Evolutionary conservation across 2,113 vertebrate genomes (phyloP), one percentile per base, ranked within the genome.

Genomic region (Gavia stellata): DNA sequence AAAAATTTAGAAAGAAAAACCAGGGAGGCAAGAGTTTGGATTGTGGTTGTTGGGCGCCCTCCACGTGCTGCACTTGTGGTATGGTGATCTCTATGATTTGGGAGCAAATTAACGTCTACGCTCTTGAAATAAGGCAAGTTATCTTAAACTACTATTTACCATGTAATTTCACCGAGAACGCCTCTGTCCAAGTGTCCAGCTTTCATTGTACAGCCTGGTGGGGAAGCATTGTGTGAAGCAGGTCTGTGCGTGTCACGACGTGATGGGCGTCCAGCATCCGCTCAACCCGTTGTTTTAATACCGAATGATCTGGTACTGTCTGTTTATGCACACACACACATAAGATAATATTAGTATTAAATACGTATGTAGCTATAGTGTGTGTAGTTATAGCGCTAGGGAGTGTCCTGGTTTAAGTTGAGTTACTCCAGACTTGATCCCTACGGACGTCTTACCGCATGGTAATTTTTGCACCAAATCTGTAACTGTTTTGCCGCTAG

Each of bases 161-260:
- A 7, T 44, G 34, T 36, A 18, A 36, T 80, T 80, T 56, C 65
- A 31, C 24, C 62, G 52, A 49, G 40, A 56, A 24, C 47, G 29
- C 52, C 38, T 75, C 33, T 45, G 56, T 66, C 68, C 52, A 26
- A 9, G 40, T 16, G 45, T 34, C 40, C 45, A 66, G 28, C 36
- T 81, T 50, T 26, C 25, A 6, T 14, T 26, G 59, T 20, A 15
- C 34, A 36, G 47, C 33, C 31, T 24, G 36, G 10, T 72, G 36
- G 56, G 52, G 79, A 49, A 65, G 34, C 29, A 75, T 40, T 1
- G 1, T 31, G 36, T 29, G 34, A 67, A 81, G 47, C 67, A 85
- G 55, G 26, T 31, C 9, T 63, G 3, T 6, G 42, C 4, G 1
- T 33, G 20, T 68, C 25, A 49, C 0, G 2, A 49, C 0, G 1